These are phyloP conservation scores for Cyclophora albipunctata DNA, from an alignment of 2,888 invertebrate species.

Conservation along the genomic window DNA sequence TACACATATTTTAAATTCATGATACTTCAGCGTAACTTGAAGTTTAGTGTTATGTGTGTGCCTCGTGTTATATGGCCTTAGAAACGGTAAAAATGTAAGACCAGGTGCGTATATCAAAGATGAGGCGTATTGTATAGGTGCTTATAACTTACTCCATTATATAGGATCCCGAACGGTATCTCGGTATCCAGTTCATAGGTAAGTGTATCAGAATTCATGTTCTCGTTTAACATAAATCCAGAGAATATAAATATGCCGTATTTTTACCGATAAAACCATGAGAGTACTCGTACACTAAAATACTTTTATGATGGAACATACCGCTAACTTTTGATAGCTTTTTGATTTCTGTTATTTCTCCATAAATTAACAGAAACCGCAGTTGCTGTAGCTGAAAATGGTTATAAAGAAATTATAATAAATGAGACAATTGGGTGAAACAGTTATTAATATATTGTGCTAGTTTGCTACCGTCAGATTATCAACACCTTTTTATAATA, in stretches of 20 bases:
- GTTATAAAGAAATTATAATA: too few relatives aligned
- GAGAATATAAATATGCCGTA: slow-evolving; percentile 1
- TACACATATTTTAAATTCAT: slow-evolving; percentile 3
- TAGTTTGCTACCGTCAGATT: too few relatives aligned
- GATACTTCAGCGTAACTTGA: slow-evolving; percentile 23
- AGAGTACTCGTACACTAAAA: slow-evolving; percentile 1
- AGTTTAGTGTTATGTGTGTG: slow-evolving; percentile 34
- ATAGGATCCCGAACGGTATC: slow-evolving; percentile 4
- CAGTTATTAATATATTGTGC: not conserved
- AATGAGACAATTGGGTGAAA: not conserved
- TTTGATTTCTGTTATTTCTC: not conserved
- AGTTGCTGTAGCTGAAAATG: too few relatives aligned
- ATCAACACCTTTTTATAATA: too few relatives aligned
- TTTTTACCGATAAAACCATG: not conserved
- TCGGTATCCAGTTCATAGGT: not conserved
- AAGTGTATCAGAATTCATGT: slow-evolving; percentile 3
- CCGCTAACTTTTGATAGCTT: not conserved
- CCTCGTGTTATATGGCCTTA: slow-evolving; percentile 26
- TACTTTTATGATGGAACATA: slow-evolving; percentile 4
- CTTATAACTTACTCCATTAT: slow-evolving; percentile 29
- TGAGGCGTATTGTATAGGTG: slow-evolving; percentile 25
- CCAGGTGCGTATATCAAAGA: slow-evolving; percentile 29
- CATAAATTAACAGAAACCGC: not conserved
- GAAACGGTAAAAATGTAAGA: slow-evolving; percentile 40
- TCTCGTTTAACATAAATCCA: slow-evolving; percentile 6